Evolutionary conservation across 2,888 invertebrate species (phyloP), one percentile per base, ranked within the genome.

Genomic region (Hipparchia sbordonii): DNA sequence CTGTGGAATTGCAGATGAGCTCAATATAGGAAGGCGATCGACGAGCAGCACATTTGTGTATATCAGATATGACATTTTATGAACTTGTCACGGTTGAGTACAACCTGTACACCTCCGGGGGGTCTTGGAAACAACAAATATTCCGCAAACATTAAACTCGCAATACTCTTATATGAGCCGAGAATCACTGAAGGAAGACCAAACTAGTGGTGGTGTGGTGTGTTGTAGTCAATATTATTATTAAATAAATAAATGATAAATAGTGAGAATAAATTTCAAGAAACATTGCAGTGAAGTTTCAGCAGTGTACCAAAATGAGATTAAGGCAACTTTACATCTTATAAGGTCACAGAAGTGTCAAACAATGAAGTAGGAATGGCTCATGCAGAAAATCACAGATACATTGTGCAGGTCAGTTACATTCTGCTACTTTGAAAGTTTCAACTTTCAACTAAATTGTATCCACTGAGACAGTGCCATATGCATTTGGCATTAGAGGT

Each of bases 351-450:
- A 81, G 82, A 84, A 82, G 84, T 81, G 86, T 89, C 45, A 84
- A 84, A 91, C 85, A 87, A 92, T 91, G 91, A 85, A 89, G 86
- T 89, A 94, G 88, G 69, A 85, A 95, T 95, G 95, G 94, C 95
- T 87, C 90, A 92, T 84, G 88, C 93, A 88, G 95, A 95, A 85
- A 95, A 95, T 92, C 95, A 95, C 88, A 94, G 96, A 85, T 95
- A 95, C 90, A 96, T 96, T 87, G 96, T 96, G 81, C 97, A 97
- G 95, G 97, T 97, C 77, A 85, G 90, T 90, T 74, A 74, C 73
- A 39, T 3, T 4, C 59, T 9, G 4, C 6, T 54, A n/a, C n/a
- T 54, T 0, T 12, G 9, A 33, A 10, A 12, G 10, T 10, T 6
- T 12, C 10, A 23, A 23, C 12, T 45, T 6, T 12, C 10, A 10